Evolutionary conservation across 1,140 invertebrate genomes (phyloP).

Genomic region (Caerostris extrusa): DNA sequence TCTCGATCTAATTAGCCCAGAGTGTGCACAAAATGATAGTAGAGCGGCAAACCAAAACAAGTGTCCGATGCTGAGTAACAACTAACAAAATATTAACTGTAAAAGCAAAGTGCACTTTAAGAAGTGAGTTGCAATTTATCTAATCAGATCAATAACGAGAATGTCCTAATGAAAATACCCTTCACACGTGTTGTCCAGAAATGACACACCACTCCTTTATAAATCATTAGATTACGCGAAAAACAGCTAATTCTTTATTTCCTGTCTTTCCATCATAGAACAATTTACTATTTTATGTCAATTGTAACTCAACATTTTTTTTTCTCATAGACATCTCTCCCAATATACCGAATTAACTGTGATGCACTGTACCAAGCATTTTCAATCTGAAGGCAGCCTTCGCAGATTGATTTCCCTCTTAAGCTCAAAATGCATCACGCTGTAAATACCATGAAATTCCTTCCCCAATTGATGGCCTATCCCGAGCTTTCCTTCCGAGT

Average conservation of each 20-base stretch:
- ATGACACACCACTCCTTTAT: background rate
- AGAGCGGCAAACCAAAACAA: too few species aligned
- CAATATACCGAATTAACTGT: background rate
- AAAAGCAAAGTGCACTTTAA: too few species aligned
- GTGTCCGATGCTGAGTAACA: too few species aligned
- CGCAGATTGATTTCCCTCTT: constrained; percentile 25
- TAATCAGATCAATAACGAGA: background rate
- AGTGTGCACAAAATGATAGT: too few species aligned
- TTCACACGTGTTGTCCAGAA: background rate
- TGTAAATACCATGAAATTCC: too few species aligned
- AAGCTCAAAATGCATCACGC: background rate
- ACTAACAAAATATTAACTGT: too few species aligned
- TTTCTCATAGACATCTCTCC: background rate
- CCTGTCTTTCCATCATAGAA: constrained; percentile 13
- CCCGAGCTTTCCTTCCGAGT: too few species aligned
- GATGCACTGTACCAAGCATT: background rate
- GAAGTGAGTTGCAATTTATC: background rate
- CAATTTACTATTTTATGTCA: background rate
- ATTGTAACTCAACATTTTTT: background rate
- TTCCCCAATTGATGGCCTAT: too few species aligned
- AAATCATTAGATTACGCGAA: background rate
- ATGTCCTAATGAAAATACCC: background rate
- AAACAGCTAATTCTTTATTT: constrained; percentile 37
- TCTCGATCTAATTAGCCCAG: too few species aligned
- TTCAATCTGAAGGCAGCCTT: background rate